Percentiles rank a stretch among this genome's conserved stretches.
Evolutionary conservation across 2,797 vertebrate species (phyloP).

Genomic region (Phalloptychus januarius): DNA sequence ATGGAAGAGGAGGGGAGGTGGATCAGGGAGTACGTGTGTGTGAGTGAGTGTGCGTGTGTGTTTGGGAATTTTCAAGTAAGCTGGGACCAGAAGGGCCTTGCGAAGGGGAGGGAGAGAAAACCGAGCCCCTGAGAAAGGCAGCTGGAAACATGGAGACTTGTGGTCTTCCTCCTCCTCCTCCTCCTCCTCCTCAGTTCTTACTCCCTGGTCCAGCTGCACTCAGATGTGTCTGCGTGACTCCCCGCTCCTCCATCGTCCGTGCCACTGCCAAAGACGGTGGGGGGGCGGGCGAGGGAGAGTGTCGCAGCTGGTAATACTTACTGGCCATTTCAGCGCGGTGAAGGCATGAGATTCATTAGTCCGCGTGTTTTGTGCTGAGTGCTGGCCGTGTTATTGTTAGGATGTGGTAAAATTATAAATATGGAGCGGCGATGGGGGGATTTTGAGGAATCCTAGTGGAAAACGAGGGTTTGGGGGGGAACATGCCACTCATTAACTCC

Average conservation of each 20-base stretch:
- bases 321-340: constrained; percentile 89
- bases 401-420: constrained; percentile 99
- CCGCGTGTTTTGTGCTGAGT: constrained; percentile 94
- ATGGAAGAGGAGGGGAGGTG: constrained; percentile 83
- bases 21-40: constrained; percentile 62
- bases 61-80: constrained; percentile 69
- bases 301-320: constrained; percentile 99
- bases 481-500: constrained; percentile 91
- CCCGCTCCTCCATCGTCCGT: constrained; percentile 71
- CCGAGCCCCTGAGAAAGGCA: constrained; percentile 91
- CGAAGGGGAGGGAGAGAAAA: constrained; percentile 86
- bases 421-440: constrained; percentile 83
- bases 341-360: constrained; percentile 98
- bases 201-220: constrained; percentile 89
- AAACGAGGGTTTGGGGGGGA: constrained; percentile 72
- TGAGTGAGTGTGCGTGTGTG: constrained; percentile 65
- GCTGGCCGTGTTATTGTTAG: constrained; percentile 99
- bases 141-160: constrained; percentile 91
- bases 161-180: constrained; percentile 75
- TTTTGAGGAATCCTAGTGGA: constrained; percentile 85
- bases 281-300: constrained; percentile 76
- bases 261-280: constrained; percentile 84
- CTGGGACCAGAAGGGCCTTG: constrained; percentile 78
- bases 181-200: constrained; percentile 32
- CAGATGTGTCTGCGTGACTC: constrained; percentile 90